Conservation (phyloP, 2,888 invertebrate genomes). For the Chouioia cunea region DNA sequence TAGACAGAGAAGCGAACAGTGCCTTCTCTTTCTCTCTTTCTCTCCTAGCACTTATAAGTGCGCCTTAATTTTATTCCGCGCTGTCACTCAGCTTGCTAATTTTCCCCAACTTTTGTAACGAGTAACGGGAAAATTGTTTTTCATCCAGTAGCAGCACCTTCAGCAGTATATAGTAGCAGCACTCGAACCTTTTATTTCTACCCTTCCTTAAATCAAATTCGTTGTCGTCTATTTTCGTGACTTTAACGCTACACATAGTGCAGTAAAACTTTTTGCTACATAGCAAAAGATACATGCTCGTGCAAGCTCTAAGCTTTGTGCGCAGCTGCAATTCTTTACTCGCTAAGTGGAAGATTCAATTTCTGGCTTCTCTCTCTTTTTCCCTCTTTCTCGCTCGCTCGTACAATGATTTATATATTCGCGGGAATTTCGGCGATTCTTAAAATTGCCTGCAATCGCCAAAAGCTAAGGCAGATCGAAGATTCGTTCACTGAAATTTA, state of each 20-base stretch:
- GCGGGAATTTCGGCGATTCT: constrained; percentile 37
- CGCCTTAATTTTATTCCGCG: constrained; percentile 38
- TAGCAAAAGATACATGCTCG: background rate
- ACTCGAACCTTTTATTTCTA: too few relatives aligned
- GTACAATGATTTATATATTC: constrained; percentile 42
- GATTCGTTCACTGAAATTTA: constrained; percentile 59
- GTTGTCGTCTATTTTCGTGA: too few relatives aligned
- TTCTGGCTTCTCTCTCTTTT: constrained; percentile 10
- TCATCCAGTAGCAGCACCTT: background rate
- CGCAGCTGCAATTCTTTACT: constrained; percentile 28
- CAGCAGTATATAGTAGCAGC: background rate
- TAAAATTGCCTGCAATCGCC: constrained; percentile 45
- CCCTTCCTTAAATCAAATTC: too few relatives aligned
- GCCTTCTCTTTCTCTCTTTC: background rate
- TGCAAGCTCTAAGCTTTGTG: background rate
- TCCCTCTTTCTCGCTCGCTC: background rate
- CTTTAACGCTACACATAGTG: background rate
- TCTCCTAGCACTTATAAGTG: constrained; percentile 32
- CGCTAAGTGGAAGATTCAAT: constrained; percentile 47
- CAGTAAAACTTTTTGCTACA: background rate
- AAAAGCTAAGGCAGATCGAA: constrained; percentile 57
- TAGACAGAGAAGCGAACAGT: constrained; percentile 59
- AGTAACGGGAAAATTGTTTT: too few relatives aligned
- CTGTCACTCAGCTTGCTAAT: constrained; percentile 27
- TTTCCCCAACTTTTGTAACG: constrained; percentile 2